Evolutionary conservation across 2,888 invertebrate genomes (phyloP).

Genomic region (Smittia aterrima): DNA sequence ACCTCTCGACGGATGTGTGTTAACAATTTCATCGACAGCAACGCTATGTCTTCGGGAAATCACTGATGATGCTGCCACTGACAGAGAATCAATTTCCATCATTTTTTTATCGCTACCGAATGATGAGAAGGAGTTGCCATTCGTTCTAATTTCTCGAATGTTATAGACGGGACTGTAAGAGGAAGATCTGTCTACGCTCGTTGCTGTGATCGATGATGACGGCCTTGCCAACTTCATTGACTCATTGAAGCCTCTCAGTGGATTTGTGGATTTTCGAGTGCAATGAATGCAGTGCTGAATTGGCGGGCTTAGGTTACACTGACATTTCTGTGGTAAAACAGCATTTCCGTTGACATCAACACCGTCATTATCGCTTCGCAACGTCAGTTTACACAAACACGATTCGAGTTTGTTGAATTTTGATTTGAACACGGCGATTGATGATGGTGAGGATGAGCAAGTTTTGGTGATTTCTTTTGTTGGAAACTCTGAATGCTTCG

Average conservation of each 20-base stretch:
- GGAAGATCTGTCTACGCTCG: neutral
- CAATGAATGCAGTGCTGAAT: constrained; percentile 1
- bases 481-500: neutral
- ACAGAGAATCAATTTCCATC: constrained; percentile 49
- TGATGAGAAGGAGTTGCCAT: constrained; percentile 53
- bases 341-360: constrained; percentile 28
- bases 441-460: constrained; percentile 2
- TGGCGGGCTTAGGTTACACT: constrained; percentile 2
- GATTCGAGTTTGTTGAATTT: constrained; percentile 25
- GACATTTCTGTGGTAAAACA: constrained; percentile 15
- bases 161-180: constrained; percentile 53
- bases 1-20: constrained; percentile 53
- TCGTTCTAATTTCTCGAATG: constrained; percentile 53
- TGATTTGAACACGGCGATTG: neutral
- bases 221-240: neutral
- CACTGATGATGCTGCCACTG: neutral
- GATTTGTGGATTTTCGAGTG: neutral
- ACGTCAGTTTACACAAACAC: constrained; percentile 1
- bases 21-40: constrained; percentile 48
- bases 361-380: constrained; percentile 1
- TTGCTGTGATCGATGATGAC: neutral
- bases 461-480: neutral
- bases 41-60: constrained; percentile 22
- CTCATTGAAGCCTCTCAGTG: neutral
- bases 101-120: constrained; percentile 54